phyloP scores from a whole-genome alignment of 2,888 invertebrate genomes.

The Eristalis pertinax region DNA sequence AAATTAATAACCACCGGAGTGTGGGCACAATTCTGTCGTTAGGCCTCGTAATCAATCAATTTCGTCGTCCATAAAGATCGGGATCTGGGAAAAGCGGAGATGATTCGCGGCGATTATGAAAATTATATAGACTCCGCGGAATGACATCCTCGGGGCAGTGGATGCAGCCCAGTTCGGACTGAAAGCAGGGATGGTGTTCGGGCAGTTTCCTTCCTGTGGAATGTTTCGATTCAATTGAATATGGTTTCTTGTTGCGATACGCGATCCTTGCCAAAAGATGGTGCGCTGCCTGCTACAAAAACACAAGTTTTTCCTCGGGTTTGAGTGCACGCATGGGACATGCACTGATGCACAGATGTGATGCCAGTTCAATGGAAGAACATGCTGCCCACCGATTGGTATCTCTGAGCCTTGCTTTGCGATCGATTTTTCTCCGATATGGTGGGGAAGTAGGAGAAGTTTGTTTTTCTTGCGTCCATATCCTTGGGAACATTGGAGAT shows the following conservation, averaged over 20 bases:
- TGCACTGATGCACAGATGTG: conserved; percentile 37
- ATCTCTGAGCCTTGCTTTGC: not conserved
- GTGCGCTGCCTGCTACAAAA: conserved; percentile 7
- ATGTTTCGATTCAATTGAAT: conserved; percentile 52
- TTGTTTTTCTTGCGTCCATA: not conserved
- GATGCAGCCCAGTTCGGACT: no score
- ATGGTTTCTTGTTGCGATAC: not conserved
- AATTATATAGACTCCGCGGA: conserved; percentile 46
- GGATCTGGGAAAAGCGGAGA: not conserved
- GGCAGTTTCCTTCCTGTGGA: not conserved
- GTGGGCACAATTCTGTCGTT: conserved; percentile 12
- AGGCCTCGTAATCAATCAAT: conserved; percentile 64
- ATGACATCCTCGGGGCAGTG: conserved; percentile 53
- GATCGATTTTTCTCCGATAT: conserved; percentile 2
- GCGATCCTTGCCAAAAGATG: conserved; percentile 32
- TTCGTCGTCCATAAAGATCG: conserved; percentile 52
- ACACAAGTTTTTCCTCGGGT: conserved; percentile 34
- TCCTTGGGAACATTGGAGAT: not conserved
- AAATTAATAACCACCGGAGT: conserved; percentile 62
- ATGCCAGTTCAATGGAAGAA: conserved; percentile 44
- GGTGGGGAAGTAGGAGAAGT: not conserved
- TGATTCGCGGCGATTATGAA: conserved; percentile 52
- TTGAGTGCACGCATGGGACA: conserved; percentile 21
- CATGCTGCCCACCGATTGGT: conserved; percentile 6
- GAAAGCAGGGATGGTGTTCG: not conserved